These are phyloP conservation scores for Diadumene lineata DNA, from an alignment of 92 coral and sea anemone species.

Conservation along the genomic window DNA sequence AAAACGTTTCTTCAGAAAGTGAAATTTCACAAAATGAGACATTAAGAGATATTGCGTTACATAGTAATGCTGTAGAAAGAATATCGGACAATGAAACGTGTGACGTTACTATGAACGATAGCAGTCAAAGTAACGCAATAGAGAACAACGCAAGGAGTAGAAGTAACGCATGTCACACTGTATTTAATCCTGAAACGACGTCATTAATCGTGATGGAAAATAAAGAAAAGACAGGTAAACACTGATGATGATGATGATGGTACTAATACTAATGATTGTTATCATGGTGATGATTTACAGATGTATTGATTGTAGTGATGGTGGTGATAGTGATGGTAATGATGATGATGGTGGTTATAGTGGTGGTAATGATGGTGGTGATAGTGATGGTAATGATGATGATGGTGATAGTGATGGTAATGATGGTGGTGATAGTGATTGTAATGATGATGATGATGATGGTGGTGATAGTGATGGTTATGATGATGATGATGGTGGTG, in stretches of 20 bases:
- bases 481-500: neutral
- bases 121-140: neutral
- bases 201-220: neutral
- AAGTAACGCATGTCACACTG: neutral
- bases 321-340: neutral
- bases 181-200: neutral
- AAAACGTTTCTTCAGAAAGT: neutral
- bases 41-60: neutral
- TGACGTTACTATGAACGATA: neutral
- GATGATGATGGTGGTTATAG: conserved; percentile 2
- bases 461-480: neutral
- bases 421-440: conserved; percentile 7
- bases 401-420: neutral
- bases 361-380: conserved; percentile 4
- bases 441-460: conserved; percentile 12
- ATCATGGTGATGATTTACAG: neutral
- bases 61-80: neutral
- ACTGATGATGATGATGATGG: neutral
- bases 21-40: neutral
- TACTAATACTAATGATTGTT: neutral
- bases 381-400: neutral
- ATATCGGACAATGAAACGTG: neutral
- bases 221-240: neutral
- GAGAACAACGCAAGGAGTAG: neutral
- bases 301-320: neutral